phyloP scores from a whole-genome alignment of 2,888 invertebrate genomes.

The Colostygia pectinataria region DNA sequence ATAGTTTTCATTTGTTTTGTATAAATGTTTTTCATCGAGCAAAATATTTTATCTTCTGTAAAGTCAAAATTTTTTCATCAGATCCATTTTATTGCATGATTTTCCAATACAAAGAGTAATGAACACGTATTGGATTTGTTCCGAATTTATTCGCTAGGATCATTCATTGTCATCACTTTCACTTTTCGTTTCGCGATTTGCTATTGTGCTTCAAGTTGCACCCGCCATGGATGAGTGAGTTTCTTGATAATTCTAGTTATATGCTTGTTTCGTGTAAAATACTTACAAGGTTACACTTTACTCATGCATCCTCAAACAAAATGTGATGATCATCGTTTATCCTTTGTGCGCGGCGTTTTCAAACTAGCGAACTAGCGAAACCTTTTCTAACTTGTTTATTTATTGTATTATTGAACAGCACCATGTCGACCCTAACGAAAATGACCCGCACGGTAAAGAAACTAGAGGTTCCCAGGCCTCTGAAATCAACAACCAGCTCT shows the following conservation, averaged over 20 bases:
- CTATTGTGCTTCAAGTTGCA: constrained; percentile 64
- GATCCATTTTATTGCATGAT: constrained; percentile 70
- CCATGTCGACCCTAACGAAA: constrained; percentile 84
- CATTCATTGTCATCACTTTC: constrained; percentile 82
- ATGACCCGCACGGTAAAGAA: constrained; percentile 88
- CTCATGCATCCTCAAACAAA: constrained; percentile 59
- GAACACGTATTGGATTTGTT: constrained; percentile 82
- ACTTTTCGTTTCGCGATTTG: constrained; percentile 79
- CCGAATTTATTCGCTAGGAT: constrained; percentile 80
- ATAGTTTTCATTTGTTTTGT: constrained; percentile 80
- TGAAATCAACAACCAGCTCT: constrained; percentile 85
- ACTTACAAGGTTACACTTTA: constrained; percentile 74
- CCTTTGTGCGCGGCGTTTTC: constrained; percentile 27
- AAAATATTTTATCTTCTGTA: constrained; percentile 72
- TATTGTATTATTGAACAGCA: constrained; percentile 54
- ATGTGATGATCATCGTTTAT: constrained; percentile 57
- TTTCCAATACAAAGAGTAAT: constrained; percentile 77
- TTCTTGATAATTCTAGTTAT: constrained; percentile 56
- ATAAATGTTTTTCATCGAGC: constrained; percentile 77
- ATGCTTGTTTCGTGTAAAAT: constrained; percentile 60
- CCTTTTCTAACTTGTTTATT: constrained; percentile 4
- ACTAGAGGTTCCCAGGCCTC: constrained; percentile 88
- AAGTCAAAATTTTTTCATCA: constrained; percentile 79
- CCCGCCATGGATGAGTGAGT: constrained; percentile 82
- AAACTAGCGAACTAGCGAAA: constrained; percentile 3